Evolutionary conservation across 2,113 vertebrate species (phyloP).

Genomic region (Percopsis transmontana): DNA sequence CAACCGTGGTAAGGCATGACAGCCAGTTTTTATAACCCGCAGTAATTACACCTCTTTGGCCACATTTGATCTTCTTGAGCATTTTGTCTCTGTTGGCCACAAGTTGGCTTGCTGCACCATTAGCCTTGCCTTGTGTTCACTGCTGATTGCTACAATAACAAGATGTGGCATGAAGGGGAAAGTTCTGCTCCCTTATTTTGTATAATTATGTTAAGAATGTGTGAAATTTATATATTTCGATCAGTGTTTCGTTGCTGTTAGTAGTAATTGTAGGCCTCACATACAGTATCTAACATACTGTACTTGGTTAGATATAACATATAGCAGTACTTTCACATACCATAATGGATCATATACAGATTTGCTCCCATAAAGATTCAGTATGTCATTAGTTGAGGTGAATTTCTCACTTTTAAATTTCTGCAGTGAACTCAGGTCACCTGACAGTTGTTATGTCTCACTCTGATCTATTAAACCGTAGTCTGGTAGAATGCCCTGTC

Average conservation of each 20-base stretch:
- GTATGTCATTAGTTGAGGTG: not conserved
- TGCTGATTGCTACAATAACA: conserved; percentile 27
- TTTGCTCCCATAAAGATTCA: not conserved
- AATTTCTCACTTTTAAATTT: conserved; percentile 6
- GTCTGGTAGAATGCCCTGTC: conserved; percentile 66
- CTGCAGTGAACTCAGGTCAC: conserved; percentile 45
- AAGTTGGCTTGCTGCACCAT: conserved; percentile 23
- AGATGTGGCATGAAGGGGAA: conserved; percentile 34
- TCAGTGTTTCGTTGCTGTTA: not conserved
- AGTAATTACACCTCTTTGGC: conserved; percentile 53
- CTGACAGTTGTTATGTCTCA: conserved; percentile 50
- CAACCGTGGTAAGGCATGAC: conserved; percentile 38
- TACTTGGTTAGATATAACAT: too few species aligned
- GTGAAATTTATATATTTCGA: not conserved
- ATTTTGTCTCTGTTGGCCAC: conserved; percentile 35
- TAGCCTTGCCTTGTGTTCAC: conserved; percentile 19
- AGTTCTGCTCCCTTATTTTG: not conserved
- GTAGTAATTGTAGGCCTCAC: not conserved
- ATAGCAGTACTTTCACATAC: not conserved
- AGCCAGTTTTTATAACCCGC: conserved; percentile 54
- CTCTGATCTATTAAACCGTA: conserved; percentile 57
- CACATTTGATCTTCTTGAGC: conserved; percentile 53
- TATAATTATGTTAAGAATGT: not conserved
- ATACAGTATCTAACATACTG: not conserved
- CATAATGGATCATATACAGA: not conserved